Conservation (phyloP, 2,113 vertebrate species). For the Oncorhynchus kisutch region DNA sequence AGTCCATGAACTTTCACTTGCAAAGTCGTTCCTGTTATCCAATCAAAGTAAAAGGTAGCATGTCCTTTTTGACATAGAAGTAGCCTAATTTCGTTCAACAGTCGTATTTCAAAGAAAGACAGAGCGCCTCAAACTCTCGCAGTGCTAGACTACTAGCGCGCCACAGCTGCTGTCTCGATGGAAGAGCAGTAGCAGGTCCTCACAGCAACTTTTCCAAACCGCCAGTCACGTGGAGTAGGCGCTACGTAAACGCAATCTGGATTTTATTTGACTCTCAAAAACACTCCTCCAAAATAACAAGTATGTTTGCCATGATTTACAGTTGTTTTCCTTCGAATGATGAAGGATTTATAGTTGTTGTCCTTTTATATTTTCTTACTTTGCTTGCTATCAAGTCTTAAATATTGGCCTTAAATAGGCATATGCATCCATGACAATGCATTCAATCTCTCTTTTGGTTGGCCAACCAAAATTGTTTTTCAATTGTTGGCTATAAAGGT, state of each 20-base stretch:
- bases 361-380: background rate
- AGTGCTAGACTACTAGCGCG: background rate
- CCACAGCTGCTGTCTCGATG: slow-evolving; percentile 24
- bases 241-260: slow-evolving; percentile 14
- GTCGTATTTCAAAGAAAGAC: slow-evolving; percentile 14
- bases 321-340: background rate
- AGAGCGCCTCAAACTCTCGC: background rate
- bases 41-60: slow-evolving; percentile 25
- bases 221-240: slow-evolving; percentile 43
- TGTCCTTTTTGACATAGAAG: slow-evolving; percentile 37
- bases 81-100: slow-evolving; percentile 1
- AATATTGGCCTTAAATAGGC: too few relatives aligned
- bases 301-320: background rate
- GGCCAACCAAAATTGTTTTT: too few relatives aligned
- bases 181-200: slow-evolving; percentile 61
- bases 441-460: too few relatives aligned
- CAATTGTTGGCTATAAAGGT: too few relatives aligned
- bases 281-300: background rate
- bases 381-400: too few relatives aligned
- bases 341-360: background rate
- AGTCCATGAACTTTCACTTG: slow-evolving; percentile 36
- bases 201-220: slow-evolving; percentile 37
- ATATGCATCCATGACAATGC: too few relatives aligned
- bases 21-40: slow-evolving; percentile 19
- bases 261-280: background rate